Conservation (phyloP, 2,113 vertebrate species). For the Cinclus cinclus region DNA sequence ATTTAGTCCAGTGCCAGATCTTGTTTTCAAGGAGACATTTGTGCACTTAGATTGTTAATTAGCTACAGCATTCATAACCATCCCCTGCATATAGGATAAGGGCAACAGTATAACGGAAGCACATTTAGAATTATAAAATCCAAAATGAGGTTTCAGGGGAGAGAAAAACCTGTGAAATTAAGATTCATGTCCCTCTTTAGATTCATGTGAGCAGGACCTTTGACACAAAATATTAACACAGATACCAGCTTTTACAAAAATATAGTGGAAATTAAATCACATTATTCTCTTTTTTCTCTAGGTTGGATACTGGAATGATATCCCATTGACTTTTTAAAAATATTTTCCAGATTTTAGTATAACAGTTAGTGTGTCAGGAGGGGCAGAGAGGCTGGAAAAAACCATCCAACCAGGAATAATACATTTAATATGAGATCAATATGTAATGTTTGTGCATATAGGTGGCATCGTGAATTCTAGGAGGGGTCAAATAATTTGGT, state of each 20-base stretch:
- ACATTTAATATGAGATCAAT: background rate
- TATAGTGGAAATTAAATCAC: background rate
- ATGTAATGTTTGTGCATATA: background rate
- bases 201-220: background rate
- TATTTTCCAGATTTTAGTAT: background rate
- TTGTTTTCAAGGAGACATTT: constrained; percentile 58
- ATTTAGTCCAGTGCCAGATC: constrained; percentile 54
- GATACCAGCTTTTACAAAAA: background rate
- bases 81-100: constrained; percentile 1
- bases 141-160: background rate
- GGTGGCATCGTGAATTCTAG: background rate
- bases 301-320: background rate
- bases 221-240: background rate
- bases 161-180: background rate
- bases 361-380: background rate
- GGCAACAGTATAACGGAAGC: background rate
- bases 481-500: background rate
- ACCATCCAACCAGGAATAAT: background rate
- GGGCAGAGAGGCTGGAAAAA: background rate
- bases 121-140: constrained; percentile 16
- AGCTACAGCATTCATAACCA: constrained; percentile 28
- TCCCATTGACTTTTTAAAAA: fast-evolving
- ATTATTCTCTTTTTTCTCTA: background rate
- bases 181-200: background rate
- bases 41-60: constrained; percentile 20